Percentiles rank a stretch among this genome's conserved stretches.
Conservation (phyloP, 1,140 invertebrate genomes). For the Lordiphosa mommai region DNA sequence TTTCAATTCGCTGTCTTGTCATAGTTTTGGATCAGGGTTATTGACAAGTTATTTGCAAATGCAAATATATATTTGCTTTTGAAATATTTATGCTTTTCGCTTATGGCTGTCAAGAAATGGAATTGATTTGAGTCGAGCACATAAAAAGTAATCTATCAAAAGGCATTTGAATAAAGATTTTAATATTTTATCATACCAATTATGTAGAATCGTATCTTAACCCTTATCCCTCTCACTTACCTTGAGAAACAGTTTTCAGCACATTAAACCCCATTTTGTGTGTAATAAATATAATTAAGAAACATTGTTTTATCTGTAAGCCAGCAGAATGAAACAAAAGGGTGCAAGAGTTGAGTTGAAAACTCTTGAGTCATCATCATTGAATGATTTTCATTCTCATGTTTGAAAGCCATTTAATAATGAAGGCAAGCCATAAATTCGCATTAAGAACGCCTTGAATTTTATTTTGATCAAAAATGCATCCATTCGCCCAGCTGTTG, state of each 20-base stretch:
- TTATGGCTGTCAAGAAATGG: neutral
- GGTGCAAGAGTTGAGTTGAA: conserved; percentile 58
- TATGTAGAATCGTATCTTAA: too few species aligned
- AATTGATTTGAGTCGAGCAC: neutral
- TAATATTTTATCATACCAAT: too few species aligned
- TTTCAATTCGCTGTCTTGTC: conserved; percentile 21
- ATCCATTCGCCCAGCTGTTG: conserved; percentile 34
- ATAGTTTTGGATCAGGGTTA: conserved; percentile 23
- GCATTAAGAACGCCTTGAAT: conserved; percentile 63
- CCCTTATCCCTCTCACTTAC: too few species aligned
- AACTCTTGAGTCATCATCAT: conserved; percentile 63
- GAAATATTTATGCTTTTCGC: conserved; percentile 1
- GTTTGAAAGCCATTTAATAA: conserved; percentile 44
- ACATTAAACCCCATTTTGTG: too few species aligned
- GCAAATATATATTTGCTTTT: conserved; percentile 1
- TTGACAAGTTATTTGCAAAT: conserved; percentile 12
- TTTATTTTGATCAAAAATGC: conserved; percentile 8
- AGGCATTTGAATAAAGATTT: neutral
- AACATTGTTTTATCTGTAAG: conserved; percentile 57
- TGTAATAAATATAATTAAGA: conserved; percentile 48
- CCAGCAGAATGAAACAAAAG: conserved; percentile 57
- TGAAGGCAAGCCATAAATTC: conserved; percentile 71
- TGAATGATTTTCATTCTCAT: conserved; percentile 53
- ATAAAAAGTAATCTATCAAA: conserved; percentile 2
- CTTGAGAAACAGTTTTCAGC: too few species aligned